Evolutionary conservation across 1,140 invertebrate species (phyloP), one percentile per base, ranked within the genome.

Genomic region (Drosophila suzukii): DNA sequence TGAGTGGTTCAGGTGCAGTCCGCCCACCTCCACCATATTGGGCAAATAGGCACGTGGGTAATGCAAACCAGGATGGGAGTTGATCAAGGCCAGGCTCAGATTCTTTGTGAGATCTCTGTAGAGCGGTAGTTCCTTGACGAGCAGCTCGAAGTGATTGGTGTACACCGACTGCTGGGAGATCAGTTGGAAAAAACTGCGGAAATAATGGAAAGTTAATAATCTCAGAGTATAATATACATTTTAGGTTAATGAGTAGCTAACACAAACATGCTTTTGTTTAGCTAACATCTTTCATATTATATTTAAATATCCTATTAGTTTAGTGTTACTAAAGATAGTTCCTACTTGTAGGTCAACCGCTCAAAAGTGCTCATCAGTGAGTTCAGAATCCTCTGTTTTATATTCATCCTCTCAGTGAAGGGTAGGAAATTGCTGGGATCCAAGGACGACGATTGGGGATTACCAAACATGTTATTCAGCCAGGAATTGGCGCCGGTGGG

Each of bases 21-120:
- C 94, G 10, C 94, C 94, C 10, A 95, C 93, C 91, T 95, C 94
- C 0, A 95, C 89, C 63, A 95, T 91, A 36, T 94, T 93, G 6
- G 93, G 93, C 5, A 94, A 93, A 78, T 93, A 92, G 12, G 95
- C 94, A 36, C 93, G 91, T 3, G 94, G 93, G 90, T 94, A 94
- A 68, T 95, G 94, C 51, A 94, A 92, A 8, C 93, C 93, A 73
- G 94, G 94, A 86, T 96, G 94, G 15, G 94, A 94, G 72, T 95
- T 95, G 0, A 94, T 93, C 53, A 95, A 75, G 12, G 95, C 93
- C 46, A 95, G 78, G 77, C 94, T 95, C 5, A 94, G 93, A 68
- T 95, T 94, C 47, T 93, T 93, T 7, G 93, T 93, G 56, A 95
- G 90, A 8, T 93, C 92, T 2, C 93, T 93, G 17, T 95, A 86